Base-by-base conservation (phyloP, 2,888 invertebrate species). In the Synanthedon myopaeformis region DNA sequence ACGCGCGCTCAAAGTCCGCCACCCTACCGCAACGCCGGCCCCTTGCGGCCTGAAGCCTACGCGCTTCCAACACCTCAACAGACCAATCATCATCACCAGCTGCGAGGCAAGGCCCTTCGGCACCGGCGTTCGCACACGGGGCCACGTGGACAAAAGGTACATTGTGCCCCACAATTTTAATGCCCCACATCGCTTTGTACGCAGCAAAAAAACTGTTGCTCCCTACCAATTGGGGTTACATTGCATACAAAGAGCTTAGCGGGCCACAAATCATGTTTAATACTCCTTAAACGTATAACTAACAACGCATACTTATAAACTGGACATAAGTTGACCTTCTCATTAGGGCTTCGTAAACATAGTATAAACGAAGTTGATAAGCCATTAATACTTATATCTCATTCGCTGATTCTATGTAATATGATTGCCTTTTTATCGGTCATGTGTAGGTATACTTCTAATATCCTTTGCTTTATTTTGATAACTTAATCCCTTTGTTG, bases 21-120 rank as follows among this genome's bases (percentile, higher is more conserved):
- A 69, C 74, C 74, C 78, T 74, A 41, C 80, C 80, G 81, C 81
- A 79, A 82, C 84, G 82, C 85, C 84, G 84, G 86, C 85, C 86
- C 82, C 70, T 77, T 65, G 83, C 81, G 84, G 83, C 85, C 81
- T 72, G 83, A 77, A 82, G 83, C 83, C 82, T 71, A 67, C 81
- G 81, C 77, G 80, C 82, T 74, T 79, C 79, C 70, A 70, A 68
- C 72, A 76, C 70, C 74, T 70, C 61, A 62, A 60, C 65, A 66
- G 61, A 59, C 69, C 60, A 67, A 68, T 66, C 67, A 62, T 63
- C 72, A 76, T 64, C 67, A 62, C 63, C 72, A 76, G 64, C 74
- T 64, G 70, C 74, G 70, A 67, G 70, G 70, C 75, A 62, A 64
- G 74, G 70, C 70, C 72, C 57, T 72, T 68, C 76, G 72, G 75